phyloP scores from a whole-genome alignment of 2,113 vertebrate genomes.

The Scortum barcoo region DNA sequence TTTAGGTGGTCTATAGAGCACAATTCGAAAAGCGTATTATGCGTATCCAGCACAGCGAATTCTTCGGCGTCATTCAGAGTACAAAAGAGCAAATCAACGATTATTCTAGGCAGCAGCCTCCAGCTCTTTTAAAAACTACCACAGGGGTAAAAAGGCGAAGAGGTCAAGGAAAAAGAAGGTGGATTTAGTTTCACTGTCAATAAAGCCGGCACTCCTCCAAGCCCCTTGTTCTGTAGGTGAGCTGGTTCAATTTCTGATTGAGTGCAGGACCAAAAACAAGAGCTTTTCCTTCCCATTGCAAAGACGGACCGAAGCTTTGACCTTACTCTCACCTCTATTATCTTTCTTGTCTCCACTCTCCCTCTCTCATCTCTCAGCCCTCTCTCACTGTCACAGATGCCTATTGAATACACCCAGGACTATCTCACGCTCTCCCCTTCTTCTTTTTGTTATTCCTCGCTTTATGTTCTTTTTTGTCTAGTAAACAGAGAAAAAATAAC shows the following conservation, averaged over 20 bases:
- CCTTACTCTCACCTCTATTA: constrained; percentile 81
- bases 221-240: constrained; percentile 57
- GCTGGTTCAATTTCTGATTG: constrained; percentile 74
- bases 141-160: constrained; percentile 35
- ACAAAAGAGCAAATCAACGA: constrained; percentile 43
- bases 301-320: constrained; percentile 68
- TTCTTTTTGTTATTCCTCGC: constrained; percentile 22
- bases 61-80: not conserved
- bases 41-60: not conserved
- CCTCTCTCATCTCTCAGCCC: constrained; percentile 70
- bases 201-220: constrained; percentile 57
- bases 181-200: constrained; percentile 70
- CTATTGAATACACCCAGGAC: constrained; percentile 60
- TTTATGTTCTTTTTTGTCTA: constrained; percentile 39
- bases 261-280: constrained; percentile 72
- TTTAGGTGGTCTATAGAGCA: constrained; percentile 14
- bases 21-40: not conserved
- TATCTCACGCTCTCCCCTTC: constrained; percentile 36
- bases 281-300: constrained; percentile 70
- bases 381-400: constrained; percentile 62
- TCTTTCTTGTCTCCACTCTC: constrained; percentile 68
- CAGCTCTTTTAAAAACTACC: constrained; percentile 49
- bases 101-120: constrained; percentile 24
- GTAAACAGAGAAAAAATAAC: constrained; percentile 52
- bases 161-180: constrained; percentile 40